These are phyloP conservation scores for pig (Sus scrofa) DNA, from an alignment of 2,113 vertebrate genomes.

Conservation along the genomic window T2T-Sscrofa CM000826.6:123903001-123903500, in stretches of 20 bases:
- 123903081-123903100: neutral
- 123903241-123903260: neutral
- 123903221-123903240: neutral
- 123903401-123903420: neutral
- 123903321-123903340: neutral
- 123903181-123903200: neutral
- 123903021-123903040: neutral
- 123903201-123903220: neutral
- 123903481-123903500: neutral
- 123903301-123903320: neutral
- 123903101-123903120: neutral
- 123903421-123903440: neutral
- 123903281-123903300: neutral
- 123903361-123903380: neutral
- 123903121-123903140: neutral
- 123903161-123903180: neutral
- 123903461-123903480: neutral
- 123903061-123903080: neutral
- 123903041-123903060: accelerated
- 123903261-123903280: neutral
- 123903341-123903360: neutral
- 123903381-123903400: neutral
- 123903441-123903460: neutral
- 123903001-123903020: neutral
- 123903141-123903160: neutral